Evolutionary conservation across 1,140 invertebrate species (phyloP).

Genomic region (Myzus persicae): DNA sequence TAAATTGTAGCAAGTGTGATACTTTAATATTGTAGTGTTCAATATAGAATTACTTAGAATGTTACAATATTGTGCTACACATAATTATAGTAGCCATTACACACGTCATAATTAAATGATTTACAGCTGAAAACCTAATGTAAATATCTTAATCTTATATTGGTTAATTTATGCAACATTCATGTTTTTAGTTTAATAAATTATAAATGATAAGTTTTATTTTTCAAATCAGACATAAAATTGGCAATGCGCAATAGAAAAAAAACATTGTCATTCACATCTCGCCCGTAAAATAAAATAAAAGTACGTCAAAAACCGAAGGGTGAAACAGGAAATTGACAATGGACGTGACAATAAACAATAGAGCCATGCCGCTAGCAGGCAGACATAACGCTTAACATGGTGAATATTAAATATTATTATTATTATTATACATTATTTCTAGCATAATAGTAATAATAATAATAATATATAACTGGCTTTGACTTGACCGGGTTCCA

Average conservation of each 20-base stretch:
- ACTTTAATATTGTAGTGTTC: neutral
- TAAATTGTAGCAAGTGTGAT: neutral
- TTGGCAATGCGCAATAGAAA: slow-evolving; percentile 38
- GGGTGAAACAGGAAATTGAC: slow-evolving; percentile 59
- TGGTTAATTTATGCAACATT: neutral
- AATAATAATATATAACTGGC: slow-evolving; percentile 42
- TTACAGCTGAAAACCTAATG: neutral
- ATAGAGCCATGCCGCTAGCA: slow-evolving; percentile 28
- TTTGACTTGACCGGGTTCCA: slow-evolving; percentile 54
- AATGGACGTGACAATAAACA: slow-evolving; percentile 58
- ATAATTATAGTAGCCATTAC: neutral
- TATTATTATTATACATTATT: slow-evolving; percentile 56
- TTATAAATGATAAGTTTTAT: slow-evolving; percentile 23
- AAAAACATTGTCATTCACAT: slow-evolving; percentile 53
- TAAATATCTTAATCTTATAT: neutral
- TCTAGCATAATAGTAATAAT: slow-evolving; percentile 54
- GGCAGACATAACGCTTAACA: slow-evolving; percentile 52
- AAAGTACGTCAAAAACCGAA: slow-evolving; percentile 54
- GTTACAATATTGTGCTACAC: neutral
- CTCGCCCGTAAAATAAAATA: slow-evolving; percentile 52
- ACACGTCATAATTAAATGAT: neutral
- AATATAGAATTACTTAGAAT: neutral
- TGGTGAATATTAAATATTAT: slow-evolving; percentile 58
- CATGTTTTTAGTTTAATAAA: neutral
- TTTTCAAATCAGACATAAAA: slow-evolving; percentile 13